These are phyloP conservation scores for Cotesia typhae DNA, from an alignment of 1,140 invertebrate genomes.

Conservation along the genomic window DNA sequence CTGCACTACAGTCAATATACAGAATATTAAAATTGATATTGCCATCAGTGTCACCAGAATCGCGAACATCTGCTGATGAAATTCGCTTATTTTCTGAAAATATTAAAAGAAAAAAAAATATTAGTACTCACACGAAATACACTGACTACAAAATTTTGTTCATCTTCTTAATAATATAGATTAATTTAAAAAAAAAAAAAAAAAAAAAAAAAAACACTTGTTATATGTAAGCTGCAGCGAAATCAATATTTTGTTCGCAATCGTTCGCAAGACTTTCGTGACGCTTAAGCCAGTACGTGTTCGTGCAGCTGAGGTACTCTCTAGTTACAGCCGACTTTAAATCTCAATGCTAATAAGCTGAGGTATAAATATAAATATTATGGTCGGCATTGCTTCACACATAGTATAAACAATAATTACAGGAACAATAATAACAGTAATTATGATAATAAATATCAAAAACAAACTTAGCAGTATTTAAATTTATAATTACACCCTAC, in stretches of 20 bases:
- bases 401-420: no score
- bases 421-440: no score
- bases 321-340: background rate
- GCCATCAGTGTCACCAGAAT: conserved; percentile 7
- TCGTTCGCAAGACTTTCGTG: conserved; percentile 13
- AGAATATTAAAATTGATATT: conserved; percentile 42
- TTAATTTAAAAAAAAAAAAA: background rate
- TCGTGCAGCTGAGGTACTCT: background rate
- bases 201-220: background rate
- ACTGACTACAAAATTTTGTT: no score
- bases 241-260: conserved; percentile 47
- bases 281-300: no score
- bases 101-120: background rate
- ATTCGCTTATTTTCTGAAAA: conserved; percentile 17
- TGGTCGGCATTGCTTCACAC: no score
- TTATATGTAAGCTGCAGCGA: conserved; percentile 41
- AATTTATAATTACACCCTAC: background rate
- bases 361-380: background rate
- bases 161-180: no score
- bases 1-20: conserved; percentile 37
- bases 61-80: conserved; percentile 8
- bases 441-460: no score
- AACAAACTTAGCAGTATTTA: background rate
- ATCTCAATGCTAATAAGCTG: conserved; percentile 1
- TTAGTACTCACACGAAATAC: background rate